Percentiles rank a stretch among this genome's conserved stretches.
phyloP scores from a whole-genome alignment of 2,113 vertebrate genomes.

The Aplodontia rufa region DNA sequence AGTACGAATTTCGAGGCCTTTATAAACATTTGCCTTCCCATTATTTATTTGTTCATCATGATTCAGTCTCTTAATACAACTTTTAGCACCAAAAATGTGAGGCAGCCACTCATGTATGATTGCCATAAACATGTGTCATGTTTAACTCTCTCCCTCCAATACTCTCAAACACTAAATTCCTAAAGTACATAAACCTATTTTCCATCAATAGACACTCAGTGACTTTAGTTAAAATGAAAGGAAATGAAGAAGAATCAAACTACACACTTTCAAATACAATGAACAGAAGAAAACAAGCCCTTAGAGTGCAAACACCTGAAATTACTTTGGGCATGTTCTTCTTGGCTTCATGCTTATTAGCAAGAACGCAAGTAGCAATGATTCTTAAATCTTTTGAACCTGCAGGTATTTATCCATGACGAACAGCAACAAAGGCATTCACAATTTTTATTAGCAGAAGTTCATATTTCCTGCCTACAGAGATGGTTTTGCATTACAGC shows the following conservation, averaged over 20 bases:
- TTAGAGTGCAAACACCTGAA: background rate
- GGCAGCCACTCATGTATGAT: background rate
- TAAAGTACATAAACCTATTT: background rate
- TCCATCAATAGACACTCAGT: background rate
- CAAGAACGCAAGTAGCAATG: conserved; percentile 39
- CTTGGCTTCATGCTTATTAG: conserved; percentile 10
- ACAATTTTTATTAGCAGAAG: conserved; percentile 54
- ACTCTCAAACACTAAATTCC: background rate
- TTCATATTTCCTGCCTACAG: conserved; percentile 58
- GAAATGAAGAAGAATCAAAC: background rate
- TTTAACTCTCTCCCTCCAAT: background rate
- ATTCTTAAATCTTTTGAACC: conserved; percentile 62
- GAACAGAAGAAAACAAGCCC: background rate
- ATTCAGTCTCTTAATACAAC: background rate
- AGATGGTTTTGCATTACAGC: conserved; percentile 24
- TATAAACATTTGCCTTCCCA: background rate
- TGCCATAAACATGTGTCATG: rapidly evolving
- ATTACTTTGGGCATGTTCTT: background rate
- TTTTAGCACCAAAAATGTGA: background rate
- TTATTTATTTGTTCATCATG: background rate
- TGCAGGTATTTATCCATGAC: conserved; percentile 26
- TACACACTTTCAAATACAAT: background rate
- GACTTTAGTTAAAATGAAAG: background rate
- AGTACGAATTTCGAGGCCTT: background rate
- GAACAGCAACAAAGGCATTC: conserved; percentile 53